Evolutionary conservation across 2,797 vertebrate genomes (phyloP), one percentile per base, ranked within the genome.

Genomic region (Oceanodroma leucorhoa): DNA sequence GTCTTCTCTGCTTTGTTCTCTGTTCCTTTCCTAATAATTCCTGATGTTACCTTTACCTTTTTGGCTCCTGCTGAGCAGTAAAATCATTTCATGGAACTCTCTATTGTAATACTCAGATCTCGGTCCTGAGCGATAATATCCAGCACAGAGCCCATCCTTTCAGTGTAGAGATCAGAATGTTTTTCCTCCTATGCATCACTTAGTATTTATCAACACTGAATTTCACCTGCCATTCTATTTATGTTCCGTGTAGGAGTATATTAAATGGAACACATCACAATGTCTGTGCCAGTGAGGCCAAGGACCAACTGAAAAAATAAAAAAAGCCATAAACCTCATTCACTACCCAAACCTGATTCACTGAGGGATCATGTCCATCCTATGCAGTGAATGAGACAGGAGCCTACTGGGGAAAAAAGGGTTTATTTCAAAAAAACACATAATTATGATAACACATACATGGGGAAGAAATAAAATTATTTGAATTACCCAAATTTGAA

Each of bases 71-170:
- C 48, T 79, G 57, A 64, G 20, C 50, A 67, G 21, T 38, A 17
- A 23, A 20, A 36, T 17, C 1, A 0, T 30, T 71, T 60, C 38
- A 89, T 14, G n/a, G 64, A 75, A 36, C 2, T 5, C 34, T 15
- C 18, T 83, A 21, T 11, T 67, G 48, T 36, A 51, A 75, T 30
- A 30, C 48, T 51, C 32, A 64, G 20, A 41, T 32, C 45, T 83
- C 4, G 4, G n/a, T 9, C 34, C 69, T 53, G 41, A 84, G 13
- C 2, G 0, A 20, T 23, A 29, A 58, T 4, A 8, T 5, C 26
- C 51, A 65, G 34, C 16, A 86, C 24, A 71, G 11, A 80, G 55
- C 46, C 20, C 54, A 10, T 19, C 32, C 32, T 65, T 60, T 19
- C 67, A 75, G 10, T 40, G 40, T 9, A 81, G 41, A 60, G 27